Evolutionary conservation across 2,797 vertebrate genomes (phyloP).

Genomic region (Chlorospingus flavigularis): DNA sequence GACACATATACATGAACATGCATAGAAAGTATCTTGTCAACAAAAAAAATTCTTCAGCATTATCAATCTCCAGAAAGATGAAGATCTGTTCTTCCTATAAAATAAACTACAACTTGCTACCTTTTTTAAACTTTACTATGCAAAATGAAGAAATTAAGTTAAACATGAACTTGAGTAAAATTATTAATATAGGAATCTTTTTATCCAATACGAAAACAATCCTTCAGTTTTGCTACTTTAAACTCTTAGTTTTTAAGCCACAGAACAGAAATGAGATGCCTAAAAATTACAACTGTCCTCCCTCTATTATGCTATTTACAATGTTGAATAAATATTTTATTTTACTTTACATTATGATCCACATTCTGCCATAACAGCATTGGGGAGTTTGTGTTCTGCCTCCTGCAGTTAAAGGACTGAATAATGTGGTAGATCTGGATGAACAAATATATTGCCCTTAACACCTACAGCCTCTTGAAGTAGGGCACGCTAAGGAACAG

Average conservation of each 20-base stretch:
- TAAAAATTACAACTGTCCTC: not conserved
- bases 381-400: not conserved
- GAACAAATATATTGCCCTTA: not conserved
- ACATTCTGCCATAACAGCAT: not conserved
- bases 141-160: not conserved
- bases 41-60: not conserved
- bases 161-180: not conserved
- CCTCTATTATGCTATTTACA: not conserved
- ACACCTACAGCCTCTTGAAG: not conserved
- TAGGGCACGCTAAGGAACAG: not conserved
- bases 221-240: not conserved
- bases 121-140: not conserved
- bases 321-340: not conserved
- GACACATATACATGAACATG: not conserved
- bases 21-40: not conserved
- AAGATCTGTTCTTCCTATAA: not conserved
- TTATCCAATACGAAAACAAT: not conserved
- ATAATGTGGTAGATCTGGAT: not conserved
- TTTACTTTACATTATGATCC: not conserved
- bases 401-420: not conserved
- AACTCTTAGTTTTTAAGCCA: not conserved
- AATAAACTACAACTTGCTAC: not conserved
- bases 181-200: not conserved
- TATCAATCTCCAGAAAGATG: not conserved
- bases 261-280: not conserved